Evolutionary conservation across 2,113 vertebrate genomes (phyloP), one percentile per base, ranked within the genome.

Genomic region (Oreochromis tanganicae): DNA sequence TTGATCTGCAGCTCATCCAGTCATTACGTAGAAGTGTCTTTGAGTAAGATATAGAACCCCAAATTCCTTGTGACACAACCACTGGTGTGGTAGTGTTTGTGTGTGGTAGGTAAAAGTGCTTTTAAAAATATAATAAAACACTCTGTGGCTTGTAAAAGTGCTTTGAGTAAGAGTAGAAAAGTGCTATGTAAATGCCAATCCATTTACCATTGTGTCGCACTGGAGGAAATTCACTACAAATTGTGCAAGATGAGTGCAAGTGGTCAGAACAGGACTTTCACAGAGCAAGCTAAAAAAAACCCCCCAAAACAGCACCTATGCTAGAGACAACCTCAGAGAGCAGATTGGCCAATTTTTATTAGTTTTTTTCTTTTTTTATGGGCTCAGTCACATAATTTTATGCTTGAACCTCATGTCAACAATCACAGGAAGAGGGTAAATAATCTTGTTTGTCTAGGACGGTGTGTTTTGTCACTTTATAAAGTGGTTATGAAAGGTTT

Each of bases 11-110:
- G 48, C 48, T 19, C 17, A 52, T 52, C 50, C 50, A 52, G 50
- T 52, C 8, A 3, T 3, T n/a, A 54, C 9, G 9, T 54, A 7
- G 0, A 27, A 29, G 56, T 59, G 24, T 27, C 24, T 16, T 0
- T 59, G 56, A 59, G 24, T 0, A 59, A 59, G 24, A 29, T 59
- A 16, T 14, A 16, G 34, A 68, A 38, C 6, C 11, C 19, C 3
- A 8, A 38, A 68, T 68, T 68, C 34, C 36, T 38, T 41, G 36
- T 13, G 34, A 68, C 7, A 4, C 19, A 21, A 11, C 7, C 36
- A 71, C n/a, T 1, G 0, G 4, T 68, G 63, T 43, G 36, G n/a
- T 14, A 24, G 38, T 24, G 66, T 68, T 36, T 68, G 66, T 13
- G n/a, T 19, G 50, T 16, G 12, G 7, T 71, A 71, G 38, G 66